Evolutionary conservation across 2,888 invertebrate genomes (phyloP), one percentile per base, ranked within the genome.

Genomic region (Macrosoma leucophasiata): DNA sequence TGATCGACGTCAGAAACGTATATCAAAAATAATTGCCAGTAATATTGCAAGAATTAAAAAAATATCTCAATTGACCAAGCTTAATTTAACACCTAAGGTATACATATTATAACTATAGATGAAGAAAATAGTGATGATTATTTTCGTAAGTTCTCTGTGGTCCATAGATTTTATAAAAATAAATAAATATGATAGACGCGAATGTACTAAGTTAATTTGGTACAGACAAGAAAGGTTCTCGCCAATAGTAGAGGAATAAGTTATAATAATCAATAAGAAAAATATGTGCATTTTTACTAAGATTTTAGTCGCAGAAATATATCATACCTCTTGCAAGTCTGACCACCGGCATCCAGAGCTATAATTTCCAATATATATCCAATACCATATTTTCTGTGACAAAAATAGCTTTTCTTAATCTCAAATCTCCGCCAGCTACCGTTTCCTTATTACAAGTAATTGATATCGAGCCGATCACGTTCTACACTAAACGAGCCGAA

Each of bases 361-460:
- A 63, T 59, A 61, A 48, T 48, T 46, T 35, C 33, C 7, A 15
- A 31, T 40, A 46, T 50, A 62, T 62, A 50, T 48, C 52, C 49
- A 51, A 46, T 60, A 62, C 68, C 62, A 61, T 70, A 73, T 63
- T 60, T 59, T 66, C 65, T 61, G 72, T 82, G 79, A 73, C 74
- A 84, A 84, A 84, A 84, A 82, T 84, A 84, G 69, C 75, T 64
- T 76, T 60, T 67, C 71, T 76, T 73, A 71, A 40, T 58, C 49
- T 52, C 62, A 64, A 69, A 46, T 64, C 60, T 58, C 61, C 58
- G 54, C 62, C 56, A 52, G 51, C 61, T 64, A 66, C 53, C 64
- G 51, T 64, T 60, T 55, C 63, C 63, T 68, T 68, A 72, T 61
- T 23, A 45, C 36, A 34, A 39, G 37, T 50, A 52, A 50, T 50